Conservation (phyloP, 2,113 vertebrate genomes). For the Corapipo altera region DNA sequence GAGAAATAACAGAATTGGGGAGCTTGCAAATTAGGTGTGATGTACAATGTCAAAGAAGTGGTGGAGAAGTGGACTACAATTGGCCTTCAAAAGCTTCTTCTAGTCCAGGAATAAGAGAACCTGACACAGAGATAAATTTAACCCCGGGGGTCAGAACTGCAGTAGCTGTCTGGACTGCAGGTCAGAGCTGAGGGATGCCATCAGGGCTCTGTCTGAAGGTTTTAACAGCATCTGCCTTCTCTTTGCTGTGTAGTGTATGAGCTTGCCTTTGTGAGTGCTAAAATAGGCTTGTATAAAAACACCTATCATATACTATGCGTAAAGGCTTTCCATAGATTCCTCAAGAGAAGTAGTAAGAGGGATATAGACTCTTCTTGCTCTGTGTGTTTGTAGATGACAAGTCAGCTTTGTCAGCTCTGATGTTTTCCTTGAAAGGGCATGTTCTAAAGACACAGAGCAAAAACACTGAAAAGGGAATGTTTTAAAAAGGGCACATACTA, state of each 20-base stretch:
- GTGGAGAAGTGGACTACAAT: background rate
- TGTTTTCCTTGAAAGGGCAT: background rate
- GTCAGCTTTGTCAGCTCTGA: constrained; percentile 3
- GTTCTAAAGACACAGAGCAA: background rate
- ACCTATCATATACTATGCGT: background rate
- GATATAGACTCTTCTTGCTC: background rate
- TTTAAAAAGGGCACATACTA: background rate
- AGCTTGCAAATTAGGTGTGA: constrained; percentile 22
- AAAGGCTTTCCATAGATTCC: background rate
- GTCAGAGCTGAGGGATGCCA: background rate
- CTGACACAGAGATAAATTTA: background rate
- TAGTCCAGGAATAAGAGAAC: background rate
- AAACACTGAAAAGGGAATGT: background rate
- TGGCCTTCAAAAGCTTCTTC: background rate
- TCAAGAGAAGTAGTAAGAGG: background rate
- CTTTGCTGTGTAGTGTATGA: background rate
- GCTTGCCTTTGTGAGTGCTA: background rate
- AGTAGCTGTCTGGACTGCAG: background rate
- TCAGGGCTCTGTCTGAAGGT: background rate
- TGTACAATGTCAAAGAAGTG: background rate
- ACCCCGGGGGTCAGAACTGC: background rate
- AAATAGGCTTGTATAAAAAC: background rate
- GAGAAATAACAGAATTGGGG: background rate
- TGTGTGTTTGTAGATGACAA: background rate
- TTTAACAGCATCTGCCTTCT: background rate